A percentile compares a stretch with the other conserved stretches of the same genome.
These are phyloP conservation scores for Nannobrachium achirus DNA, from an alignment of 2,113 vertebrate species.

Conservation along the genomic window DNA sequence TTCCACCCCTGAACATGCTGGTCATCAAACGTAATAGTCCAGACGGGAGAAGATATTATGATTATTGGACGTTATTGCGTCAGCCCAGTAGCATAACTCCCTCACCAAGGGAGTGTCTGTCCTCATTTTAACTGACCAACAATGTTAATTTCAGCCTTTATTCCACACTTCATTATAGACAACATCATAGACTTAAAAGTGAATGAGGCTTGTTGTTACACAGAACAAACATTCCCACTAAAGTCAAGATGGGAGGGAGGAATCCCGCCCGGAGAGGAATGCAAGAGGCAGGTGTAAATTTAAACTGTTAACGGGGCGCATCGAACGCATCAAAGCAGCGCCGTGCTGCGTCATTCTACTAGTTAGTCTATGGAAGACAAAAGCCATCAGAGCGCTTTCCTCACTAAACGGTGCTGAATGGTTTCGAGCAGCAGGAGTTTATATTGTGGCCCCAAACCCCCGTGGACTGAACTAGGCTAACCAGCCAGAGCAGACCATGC, in stretches of 20 bases:
- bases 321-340: constrained; percentile 72
- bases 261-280: constrained; percentile 60
- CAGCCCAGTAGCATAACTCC: too few species aligned
- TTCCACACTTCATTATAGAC: constrained; percentile 37
- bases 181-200: constrained; percentile 28
- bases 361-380: constrained; percentile 65
- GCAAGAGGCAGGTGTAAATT: constrained; percentile 75
- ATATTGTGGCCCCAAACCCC: constrained; percentile 61
- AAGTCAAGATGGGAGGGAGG: constrained; percentile 18
- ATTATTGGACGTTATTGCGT: too few species aligned
- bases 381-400: constrained; percentile 69
- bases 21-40: too few species aligned
- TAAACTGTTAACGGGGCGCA: constrained; percentile 75
- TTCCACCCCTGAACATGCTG: too few species aligned
- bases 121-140: too few species aligned
- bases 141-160: too few species aligned
- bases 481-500: constrained; percentile 26
- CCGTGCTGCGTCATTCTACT: constrained; percentile 64
- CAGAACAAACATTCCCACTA: constrained; percentile 57
- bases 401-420: constrained; percentile 72
- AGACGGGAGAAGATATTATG: too few species aligned
- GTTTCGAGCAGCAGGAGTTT: constrained; percentile 65
- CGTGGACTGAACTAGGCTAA: constrained; percentile 47
- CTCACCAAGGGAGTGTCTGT: too few species aligned
- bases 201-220: constrained; percentile 44